A percentile compares a stretch with the other conserved stretches of the same genome.
Evolutionary conservation across 2,113 vertebrate species (phyloP).

Genomic region (Lynx canadensis): DNA sequence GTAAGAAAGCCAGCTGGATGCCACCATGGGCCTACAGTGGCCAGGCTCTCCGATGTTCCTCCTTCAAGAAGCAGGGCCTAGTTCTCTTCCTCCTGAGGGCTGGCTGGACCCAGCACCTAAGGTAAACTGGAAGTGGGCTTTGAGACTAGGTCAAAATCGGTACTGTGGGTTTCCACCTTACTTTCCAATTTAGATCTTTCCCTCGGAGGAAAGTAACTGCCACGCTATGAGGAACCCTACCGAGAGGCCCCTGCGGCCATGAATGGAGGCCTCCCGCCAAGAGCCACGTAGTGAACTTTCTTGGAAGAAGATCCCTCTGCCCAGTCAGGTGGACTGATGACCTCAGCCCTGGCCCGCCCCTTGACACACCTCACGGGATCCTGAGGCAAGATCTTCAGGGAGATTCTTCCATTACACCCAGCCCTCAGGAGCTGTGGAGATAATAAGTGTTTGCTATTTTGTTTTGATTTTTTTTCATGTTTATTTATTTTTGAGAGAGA

Average conservation of each 20-base stretch:
- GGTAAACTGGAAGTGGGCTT: not conserved
- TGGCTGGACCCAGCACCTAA: not conserved
- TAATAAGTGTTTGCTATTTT: not conserved
- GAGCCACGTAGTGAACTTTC: not conserved
- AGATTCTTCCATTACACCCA: too few species aligned
- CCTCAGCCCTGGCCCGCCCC: fast-evolving
- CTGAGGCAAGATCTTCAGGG: fast-evolving
- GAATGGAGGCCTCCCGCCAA: not conserved
- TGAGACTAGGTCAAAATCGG: not conserved
- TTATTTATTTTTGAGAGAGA: too few species aligned
- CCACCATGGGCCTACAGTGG: too few species aligned
- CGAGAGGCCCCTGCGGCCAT: not conserved
- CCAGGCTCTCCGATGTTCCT: not conserved
- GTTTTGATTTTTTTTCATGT: too few species aligned
- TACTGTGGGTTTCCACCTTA: not conserved
- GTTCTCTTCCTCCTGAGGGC: not conserved
- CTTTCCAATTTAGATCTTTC: not conserved
- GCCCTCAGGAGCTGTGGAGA: not conserved
- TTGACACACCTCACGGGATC: too few species aligned
- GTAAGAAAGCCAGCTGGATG: not conserved
- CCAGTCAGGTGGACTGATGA: not conserved
- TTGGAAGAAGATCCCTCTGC: not conserved
- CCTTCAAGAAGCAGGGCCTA: not conserved
- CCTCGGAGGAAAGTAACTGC: too few species aligned
- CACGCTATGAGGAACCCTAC: not conserved